These are phyloP conservation scores for Sminthurinus aureus DNA, from an alignment of 2,888 invertebrate genomes.

Conservation along the genomic window DNA sequence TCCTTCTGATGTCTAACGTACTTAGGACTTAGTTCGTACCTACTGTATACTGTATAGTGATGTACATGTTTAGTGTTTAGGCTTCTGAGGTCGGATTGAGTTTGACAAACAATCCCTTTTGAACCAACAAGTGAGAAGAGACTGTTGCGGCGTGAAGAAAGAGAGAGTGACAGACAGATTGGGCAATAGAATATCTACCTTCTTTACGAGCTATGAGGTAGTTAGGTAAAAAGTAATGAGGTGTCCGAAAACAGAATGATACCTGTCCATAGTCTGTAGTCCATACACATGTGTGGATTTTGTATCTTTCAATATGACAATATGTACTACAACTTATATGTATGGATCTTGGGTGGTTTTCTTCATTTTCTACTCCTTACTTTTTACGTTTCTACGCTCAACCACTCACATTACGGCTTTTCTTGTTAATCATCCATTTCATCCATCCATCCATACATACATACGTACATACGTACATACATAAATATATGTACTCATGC, in stretches of 20 bases:
- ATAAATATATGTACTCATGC: too few relatives aligned
- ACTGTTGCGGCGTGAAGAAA: conserved; percentile 29
- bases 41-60: neutral
- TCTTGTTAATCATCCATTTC: neutral
- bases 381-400: too few relatives aligned
- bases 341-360: conserved; percentile 36
- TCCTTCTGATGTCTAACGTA: neutral
- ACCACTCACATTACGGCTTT: neutral
- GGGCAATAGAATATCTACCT: conserved; percentile 29
- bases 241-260: conserved; percentile 34
- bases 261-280: conserved; percentile 32
- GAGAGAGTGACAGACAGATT: conserved; percentile 42
- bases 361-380: neutral
- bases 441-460: too few relatives aligned
- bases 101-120: conserved; percentile 4
- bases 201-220: conserved; percentile 8
- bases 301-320: too few relatives aligned
- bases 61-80: too few relatives aligned
- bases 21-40: neutral
- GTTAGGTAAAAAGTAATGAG: conserved; percentile 35
- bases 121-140: neutral
- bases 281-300: too few relatives aligned
- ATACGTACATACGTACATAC: too few relatives aligned
- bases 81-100: neutral
- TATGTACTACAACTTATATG: neutral